These are phyloP conservation scores for Strix aluco DNA, from an alignment of 2,113 vertebrate species.

Conservation along the genomic window DNA sequence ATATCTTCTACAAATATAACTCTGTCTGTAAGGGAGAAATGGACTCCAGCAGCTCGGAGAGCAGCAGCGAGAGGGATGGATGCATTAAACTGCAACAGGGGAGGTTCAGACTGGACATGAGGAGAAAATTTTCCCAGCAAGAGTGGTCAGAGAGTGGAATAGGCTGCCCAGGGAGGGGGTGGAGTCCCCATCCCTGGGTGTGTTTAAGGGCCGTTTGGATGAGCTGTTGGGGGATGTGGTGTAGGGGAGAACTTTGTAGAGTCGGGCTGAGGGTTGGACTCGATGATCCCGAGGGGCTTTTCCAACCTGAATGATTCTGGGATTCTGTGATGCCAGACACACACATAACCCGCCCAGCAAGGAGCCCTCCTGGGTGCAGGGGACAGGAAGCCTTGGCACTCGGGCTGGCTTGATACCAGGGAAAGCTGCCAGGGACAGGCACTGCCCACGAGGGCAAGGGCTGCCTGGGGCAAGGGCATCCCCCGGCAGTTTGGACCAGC, in stretches of 20 bases:
- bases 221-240: too few relatives aligned
- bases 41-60: background rate
- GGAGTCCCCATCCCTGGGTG: too few relatives aligned
- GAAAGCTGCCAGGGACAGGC: background rate
- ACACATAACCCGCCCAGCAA: fast-evolving
- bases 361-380: background rate
- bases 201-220: too few relatives aligned
- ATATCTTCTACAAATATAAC: background rate
- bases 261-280: too few relatives aligned
- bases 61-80: background rate
- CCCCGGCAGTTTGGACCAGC: background rate
- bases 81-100: too few relatives aligned
- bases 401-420: fast-evolving
- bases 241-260: too few relatives aligned
- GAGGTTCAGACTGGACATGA: too few relatives aligned
- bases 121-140: too few relatives aligned
- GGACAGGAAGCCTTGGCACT: background rate
- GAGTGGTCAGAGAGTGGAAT: too few relatives aligned
- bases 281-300: too few relatives aligned
- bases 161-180: too few relatives aligned
- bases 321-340: background rate
- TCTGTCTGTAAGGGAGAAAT: background rate
- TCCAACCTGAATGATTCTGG: too few relatives aligned
- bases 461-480: background rate
- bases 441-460: background rate